phyloP scores from a whole-genome alignment of 2,797 vertebrate species.

The Sebastes oblongus region DNA sequence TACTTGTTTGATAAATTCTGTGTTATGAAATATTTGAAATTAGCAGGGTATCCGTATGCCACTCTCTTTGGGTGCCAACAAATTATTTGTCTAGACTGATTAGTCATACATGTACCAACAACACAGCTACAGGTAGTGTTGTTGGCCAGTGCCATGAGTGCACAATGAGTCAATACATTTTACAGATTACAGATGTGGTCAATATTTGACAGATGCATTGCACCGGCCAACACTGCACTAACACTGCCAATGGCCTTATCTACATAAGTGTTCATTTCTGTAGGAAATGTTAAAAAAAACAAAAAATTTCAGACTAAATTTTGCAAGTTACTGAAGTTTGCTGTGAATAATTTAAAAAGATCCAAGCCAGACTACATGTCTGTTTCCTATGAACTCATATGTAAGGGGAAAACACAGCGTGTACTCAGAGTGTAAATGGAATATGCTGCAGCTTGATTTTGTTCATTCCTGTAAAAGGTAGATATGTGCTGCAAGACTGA shows the following conservation, averaged over 20 bases:
- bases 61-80: not conserved
- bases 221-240: not conserved
- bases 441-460: not conserved
- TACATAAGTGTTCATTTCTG: not conserved
- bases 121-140: not conserved
- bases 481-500: constrained; percentile 44
- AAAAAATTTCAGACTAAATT: not conserved
- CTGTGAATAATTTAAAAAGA: not conserved
- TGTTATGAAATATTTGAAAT: constrained; percentile 4
- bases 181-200: constrained; percentile 19
- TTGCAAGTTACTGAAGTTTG: not conserved
- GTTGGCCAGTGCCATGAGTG: not conserved
- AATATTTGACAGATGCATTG: not conserved
- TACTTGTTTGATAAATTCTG: not conserved
- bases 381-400: not conserved
- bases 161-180: not conserved
- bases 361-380: not conserved
- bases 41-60: not conserved
- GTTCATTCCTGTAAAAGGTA: constrained; percentile 12
- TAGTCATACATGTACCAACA: constrained; percentile 4
- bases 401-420: not conserved
- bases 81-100: not conserved
- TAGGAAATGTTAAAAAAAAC: not conserved
- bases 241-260: not conserved
- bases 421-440: not conserved